Conservation (phyloP, 2,888 invertebrate genomes). For the Emmelina monodactyla region DNA sequence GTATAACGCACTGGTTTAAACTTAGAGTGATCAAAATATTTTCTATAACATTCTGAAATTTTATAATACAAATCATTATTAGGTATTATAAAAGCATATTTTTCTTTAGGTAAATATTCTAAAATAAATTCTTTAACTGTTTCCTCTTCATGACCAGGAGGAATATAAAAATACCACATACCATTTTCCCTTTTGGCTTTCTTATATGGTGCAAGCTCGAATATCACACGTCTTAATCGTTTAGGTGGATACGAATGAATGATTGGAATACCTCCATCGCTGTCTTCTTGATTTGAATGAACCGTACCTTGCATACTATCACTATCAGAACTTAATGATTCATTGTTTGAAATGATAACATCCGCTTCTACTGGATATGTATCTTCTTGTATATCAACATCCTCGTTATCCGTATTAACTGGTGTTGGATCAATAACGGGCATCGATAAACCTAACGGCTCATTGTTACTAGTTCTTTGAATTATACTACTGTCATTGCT, state of each 20-base stretch:
- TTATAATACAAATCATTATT: constrained; percentile 9
- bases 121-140: constrained; percentile 10
- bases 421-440: no score
- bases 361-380: no score
- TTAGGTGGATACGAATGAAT: constrained; percentile 8
- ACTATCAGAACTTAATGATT: no score
- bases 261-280: constrained; percentile 7
- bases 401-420: no score
- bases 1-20: constrained; percentile 8
- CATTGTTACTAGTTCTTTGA: no score
- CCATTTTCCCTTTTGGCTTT: constrained; percentile 2
- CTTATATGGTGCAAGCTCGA: constrained; percentile 9
- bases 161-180: constrained; percentile 7
- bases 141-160: constrained; percentile 4
- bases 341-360: no score
- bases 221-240: constrained; percentile 7
- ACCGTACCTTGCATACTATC: neutral
- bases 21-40: constrained; percentile 7
- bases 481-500: neutral
- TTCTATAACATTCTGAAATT: constrained; percentile 7
- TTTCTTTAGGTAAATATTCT: constrained; percentile 10
- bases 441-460: neutral
- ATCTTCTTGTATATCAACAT: no score
- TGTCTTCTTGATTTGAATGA: constrained; percentile 3
- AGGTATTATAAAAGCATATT: constrained; percentile 11